phyloP scores from a whole-genome alignment of 2,797 vertebrate genomes.

The Serranus cabrilla region DNA sequence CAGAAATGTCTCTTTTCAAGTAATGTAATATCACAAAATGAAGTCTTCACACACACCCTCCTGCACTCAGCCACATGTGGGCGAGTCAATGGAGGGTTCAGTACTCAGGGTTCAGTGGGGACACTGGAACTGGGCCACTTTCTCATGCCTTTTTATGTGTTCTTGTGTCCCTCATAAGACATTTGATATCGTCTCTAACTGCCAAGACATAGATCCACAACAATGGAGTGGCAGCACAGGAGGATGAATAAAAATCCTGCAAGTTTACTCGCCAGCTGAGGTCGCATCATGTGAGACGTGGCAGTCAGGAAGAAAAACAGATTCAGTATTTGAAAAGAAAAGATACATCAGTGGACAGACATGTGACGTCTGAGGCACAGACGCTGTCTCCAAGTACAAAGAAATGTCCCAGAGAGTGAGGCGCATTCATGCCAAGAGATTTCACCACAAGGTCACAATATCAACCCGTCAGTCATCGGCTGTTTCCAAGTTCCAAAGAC shows the following conservation, averaged over 20 bases:
- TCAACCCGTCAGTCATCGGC: not conserved
- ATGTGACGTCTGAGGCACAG: constrained; percentile 6
- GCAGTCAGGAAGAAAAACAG: constrained; percentile 9
- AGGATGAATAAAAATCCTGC: constrained; percentile 4
- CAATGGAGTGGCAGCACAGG: constrained; percentile 6
- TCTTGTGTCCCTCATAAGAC: not conserved
- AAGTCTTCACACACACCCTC: not conserved
- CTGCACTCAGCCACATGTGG: not conserved
- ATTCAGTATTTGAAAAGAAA: constrained; percentile 1
- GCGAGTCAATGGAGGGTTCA: not conserved
- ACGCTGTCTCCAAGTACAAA: not conserved
- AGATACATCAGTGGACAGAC: constrained; percentile 14
- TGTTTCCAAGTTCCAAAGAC: constrained; percentile 4
- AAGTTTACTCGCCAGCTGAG: constrained; percentile 20
- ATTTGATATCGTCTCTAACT: not conserved
- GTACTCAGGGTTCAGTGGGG: not conserved
- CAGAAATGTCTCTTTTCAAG: not conserved
- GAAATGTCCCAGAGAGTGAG: not conserved
- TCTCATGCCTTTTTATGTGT: not conserved
- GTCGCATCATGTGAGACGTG: constrained; percentile 16
- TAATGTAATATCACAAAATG: not conserved
- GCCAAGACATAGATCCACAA: constrained; percentile 10
- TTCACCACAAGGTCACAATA: constrained; percentile 6
- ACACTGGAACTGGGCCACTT: not conserved
- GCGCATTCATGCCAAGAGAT: not conserved